phyloP scores from a whole-genome alignment of 2,888 invertebrate genomes.

The Minunthozetes semirufus region DNA sequence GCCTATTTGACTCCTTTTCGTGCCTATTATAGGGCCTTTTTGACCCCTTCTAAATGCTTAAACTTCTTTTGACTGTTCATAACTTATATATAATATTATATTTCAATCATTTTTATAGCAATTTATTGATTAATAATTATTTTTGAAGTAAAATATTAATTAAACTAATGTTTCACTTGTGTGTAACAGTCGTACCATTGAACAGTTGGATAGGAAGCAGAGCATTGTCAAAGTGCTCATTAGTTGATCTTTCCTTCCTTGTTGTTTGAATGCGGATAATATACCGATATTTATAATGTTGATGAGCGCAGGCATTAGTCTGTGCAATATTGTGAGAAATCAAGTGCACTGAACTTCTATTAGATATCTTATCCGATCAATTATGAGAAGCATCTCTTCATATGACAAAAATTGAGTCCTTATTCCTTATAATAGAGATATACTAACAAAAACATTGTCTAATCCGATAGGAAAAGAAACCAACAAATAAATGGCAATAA shows the following conservation, averaged over 20 bases:
- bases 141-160: neutral
- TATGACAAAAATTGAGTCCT: too few relatives aligned
- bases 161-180: neutral
- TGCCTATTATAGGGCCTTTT: too few relatives aligned
- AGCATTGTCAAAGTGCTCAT: neutral
- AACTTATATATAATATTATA: too few relatives aligned
- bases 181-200: neutral
- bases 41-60: too few relatives aligned
- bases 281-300: slow-evolving; percentile 8
- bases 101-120: neutral
- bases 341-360: slow-evolving; percentile 23
- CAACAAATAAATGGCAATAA: too few relatives aligned
- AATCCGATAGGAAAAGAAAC: too few relatives aligned
- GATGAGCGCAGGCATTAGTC: neutral
- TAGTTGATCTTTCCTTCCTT: slow-evolving; percentile 19
- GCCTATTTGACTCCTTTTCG: too few relatives aligned
- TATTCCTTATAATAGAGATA: too few relatives aligned
- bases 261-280: slow-evolving; percentile 21
- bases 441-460: too few relatives aligned
- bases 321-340: neutral
- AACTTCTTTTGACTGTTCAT: too few relatives aligned
- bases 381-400: slow-evolving; percentile 16
- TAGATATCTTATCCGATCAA: slow-evolving; percentile 24
- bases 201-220: neutral
- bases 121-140: neutral